Percentiles rank a stretch among this genome's conserved stretches.
Evolutionary conservation across 2,113 vertebrate species (phyloP).

Genomic region (Aleadryas rufinucha): DNA sequence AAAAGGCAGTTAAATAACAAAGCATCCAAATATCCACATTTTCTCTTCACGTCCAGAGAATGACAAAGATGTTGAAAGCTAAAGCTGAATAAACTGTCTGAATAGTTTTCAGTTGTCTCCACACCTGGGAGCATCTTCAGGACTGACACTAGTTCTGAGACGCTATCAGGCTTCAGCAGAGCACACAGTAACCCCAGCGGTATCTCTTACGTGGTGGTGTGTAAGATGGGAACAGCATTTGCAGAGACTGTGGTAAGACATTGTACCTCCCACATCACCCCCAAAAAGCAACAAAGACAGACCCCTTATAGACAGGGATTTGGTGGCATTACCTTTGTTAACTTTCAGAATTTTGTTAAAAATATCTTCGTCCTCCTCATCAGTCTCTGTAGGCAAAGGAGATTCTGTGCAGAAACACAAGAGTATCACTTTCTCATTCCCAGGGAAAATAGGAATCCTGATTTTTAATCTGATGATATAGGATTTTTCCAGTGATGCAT

Average conservation of each 20-base stretch:
- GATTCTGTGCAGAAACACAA: conserved; percentile 34
- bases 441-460: neutral
- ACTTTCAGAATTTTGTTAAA: conserved; percentile 47
- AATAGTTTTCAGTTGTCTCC: neutral
- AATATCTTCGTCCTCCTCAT: neutral
- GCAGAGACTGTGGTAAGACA: neutral
- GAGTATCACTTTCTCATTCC: neutral
- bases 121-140: neutral
- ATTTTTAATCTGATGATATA: neutral
- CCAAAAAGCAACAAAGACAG: neutral
- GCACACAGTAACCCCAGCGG: neutral
- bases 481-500: neutral
- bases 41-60: neutral
- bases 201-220: neutral
- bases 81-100: neutral
- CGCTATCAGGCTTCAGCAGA: neutral
- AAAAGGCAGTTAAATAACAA: neutral
- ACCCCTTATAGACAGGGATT: neutral
- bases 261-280: neutral
- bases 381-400: neutral
- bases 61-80: neutral
- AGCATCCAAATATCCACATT: neutral
- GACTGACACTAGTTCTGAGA: neutral
- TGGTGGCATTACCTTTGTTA: conserved; percentile 42
- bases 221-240: neutral